These are phyloP conservation scores for Ptychobarbus kaznakovi DNA, from an alignment of 2,797 vertebrate species.

Conservation along the genomic window DNA sequence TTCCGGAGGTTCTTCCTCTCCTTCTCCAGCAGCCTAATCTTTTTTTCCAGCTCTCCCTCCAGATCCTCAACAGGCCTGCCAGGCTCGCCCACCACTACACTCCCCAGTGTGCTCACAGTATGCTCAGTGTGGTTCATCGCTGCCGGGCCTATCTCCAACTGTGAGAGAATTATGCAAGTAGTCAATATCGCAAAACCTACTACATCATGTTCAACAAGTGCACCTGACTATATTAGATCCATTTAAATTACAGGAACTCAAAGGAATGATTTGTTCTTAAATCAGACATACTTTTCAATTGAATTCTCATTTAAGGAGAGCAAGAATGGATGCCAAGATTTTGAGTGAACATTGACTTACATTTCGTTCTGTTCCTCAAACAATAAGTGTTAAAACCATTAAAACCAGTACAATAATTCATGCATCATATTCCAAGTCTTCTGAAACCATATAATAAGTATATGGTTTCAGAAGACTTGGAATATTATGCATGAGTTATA, in stretches of 20 bases:
- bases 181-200: slow-evolving; percentile 7
- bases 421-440: too few species aligned
- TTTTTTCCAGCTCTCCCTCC: slow-evolving; percentile 79
- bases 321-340: background rate
- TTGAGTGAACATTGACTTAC: background rate
- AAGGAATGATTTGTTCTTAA: background rate
- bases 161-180: slow-evolving; percentile 11
- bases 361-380: background rate
- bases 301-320: too few species aligned
- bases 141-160: slow-evolving; percentile 79
- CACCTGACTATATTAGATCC: background rate
- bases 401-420: too few species aligned
- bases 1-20: slow-evolving; percentile 79
- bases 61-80: slow-evolving; percentile 78
- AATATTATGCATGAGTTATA: background rate
- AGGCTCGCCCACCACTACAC: slow-evolving; percentile 42
- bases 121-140: slow-evolving; percentile 76
- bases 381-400: background rate
- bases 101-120: slow-evolving; percentile 52
- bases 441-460: too few species aligned
- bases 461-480: background rate
- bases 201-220: background rate
- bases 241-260: background rate
- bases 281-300: background rate
- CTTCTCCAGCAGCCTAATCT: slow-evolving; percentile 79